Conservation (phyloP, 2,888 invertebrate species). For the Mesoligia furuncula region DNA sequence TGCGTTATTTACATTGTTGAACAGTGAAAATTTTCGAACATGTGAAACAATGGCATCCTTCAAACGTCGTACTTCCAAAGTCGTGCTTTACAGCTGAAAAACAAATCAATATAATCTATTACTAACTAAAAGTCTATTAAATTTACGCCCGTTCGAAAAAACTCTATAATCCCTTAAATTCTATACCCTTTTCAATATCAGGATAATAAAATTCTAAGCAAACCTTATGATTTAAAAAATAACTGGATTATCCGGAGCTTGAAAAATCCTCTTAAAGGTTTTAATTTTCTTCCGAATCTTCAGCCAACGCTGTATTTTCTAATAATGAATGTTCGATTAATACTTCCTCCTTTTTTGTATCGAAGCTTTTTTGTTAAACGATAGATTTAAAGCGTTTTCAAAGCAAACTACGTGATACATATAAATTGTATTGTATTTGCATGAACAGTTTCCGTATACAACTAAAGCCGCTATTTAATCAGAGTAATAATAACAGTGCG, state of each 20-base stretch:
- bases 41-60: not conserved
- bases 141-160: conserved; percentile 39
- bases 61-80: too few relatives aligned
- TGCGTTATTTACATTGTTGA: not conserved
- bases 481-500: conserved; percentile 16
- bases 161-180: conserved; percentile 43
- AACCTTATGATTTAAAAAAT: conserved; percentile 73
- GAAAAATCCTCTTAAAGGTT: conserved; percentile 76
- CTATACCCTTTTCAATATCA: conserved; percentile 63
- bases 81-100: not conserved
- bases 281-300: conserved; percentile 72
- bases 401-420: conserved; percentile 10
- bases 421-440: conserved; percentile 17
- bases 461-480: conserved; percentile 22
- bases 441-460: conserved; percentile 6
- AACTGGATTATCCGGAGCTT: conserved; percentile 74
- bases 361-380: conserved; percentile 51
- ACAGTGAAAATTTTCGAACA: not conserved
- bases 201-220: conserved; percentile 64
- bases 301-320: conserved; percentile 66
- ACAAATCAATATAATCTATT: not conserved
- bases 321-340: conserved; percentile 66
- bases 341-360: conserved; percentile 59
- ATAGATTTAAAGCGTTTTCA: conserved; percentile 31
- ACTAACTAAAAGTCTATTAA: conserved; percentile 32